These are phyloP conservation scores for Drosophila pseudoobscura DNA, from an alignment of 1,140 invertebrate genomes.

Conservation along the genomic window DNA sequence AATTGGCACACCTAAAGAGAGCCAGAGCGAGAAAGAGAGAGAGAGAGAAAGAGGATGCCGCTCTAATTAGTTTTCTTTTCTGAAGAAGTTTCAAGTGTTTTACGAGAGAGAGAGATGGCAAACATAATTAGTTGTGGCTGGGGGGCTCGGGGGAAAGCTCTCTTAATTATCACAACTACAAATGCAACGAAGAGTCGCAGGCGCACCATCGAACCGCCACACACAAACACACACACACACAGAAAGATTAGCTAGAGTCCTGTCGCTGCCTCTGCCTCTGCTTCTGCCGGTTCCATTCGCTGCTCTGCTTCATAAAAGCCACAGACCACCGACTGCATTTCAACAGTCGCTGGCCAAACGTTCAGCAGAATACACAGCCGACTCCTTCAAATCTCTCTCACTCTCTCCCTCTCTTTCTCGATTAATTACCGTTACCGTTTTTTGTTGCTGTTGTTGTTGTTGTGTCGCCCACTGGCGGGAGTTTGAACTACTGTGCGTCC, in stretches of 20 bases:
- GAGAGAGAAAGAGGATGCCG: constrained; percentile 1
- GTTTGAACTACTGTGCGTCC: background rate
- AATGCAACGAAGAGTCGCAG: constrained; percentile 22
- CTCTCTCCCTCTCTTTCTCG: no score
- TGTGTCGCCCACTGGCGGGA: constrained; percentile 18
- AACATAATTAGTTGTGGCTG: constrained; percentile 31
- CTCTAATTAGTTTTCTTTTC: no score
- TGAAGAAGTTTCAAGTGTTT: no score
- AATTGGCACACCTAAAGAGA: constrained; percentile 6
- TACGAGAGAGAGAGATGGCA: constrained; percentile 2
- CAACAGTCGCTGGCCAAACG: constrained; percentile 74
- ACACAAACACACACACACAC: background rate
- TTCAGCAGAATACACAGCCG: constrained; percentile 49
- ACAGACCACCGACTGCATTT: constrained; percentile 63
- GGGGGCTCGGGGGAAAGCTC: background rate
- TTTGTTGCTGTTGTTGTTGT: constrained; percentile 4
- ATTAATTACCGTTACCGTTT: constrained; percentile 4
- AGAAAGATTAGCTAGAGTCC: constrained; percentile 19
- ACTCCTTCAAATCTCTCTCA: background rate
- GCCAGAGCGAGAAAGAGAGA: constrained; percentile 15
- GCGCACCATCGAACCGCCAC: constrained; percentile 12
- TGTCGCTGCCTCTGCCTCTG: background rate
- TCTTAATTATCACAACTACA: constrained; percentile 28
- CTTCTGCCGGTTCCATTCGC: constrained; percentile 5
- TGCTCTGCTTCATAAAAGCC: constrained; percentile 72